phyloP scores from a whole-genome alignment of 2,797 vertebrate species.

The Pangasius larnaudii region DNA sequence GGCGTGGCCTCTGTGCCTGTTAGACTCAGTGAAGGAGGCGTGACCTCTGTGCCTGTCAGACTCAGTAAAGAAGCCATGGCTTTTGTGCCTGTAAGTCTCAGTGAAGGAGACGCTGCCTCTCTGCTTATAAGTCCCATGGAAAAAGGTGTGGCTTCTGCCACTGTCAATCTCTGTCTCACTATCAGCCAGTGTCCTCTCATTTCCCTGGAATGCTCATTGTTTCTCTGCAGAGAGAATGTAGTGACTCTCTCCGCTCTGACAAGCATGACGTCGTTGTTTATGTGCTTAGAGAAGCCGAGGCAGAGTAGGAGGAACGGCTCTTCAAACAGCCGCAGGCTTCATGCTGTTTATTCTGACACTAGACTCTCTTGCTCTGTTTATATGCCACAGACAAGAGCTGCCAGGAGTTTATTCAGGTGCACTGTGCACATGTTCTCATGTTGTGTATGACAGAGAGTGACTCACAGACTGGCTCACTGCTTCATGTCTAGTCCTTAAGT shows the following conservation, averaged over 20 bases:
- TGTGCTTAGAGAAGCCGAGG: constrained; percentile 7
- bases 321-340: constrained; percentile 24
- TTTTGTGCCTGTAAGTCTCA: no score
- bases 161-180: background rate
- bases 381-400: constrained; percentile 32
- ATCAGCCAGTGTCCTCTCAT: background rate
- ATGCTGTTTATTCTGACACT: constrained; percentile 50
- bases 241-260: background rate
- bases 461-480: background rate
- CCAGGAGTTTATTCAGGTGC: constrained; percentile 46
- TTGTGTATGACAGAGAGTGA: background rate
- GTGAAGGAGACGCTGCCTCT: background rate
- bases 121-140: background rate
- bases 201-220: background rate
- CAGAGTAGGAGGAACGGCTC: constrained; percentile 29
- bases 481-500: background rate
- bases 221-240: background rate
- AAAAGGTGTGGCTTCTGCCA: background rate
- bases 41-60: background rate
- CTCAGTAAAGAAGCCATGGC: no score
- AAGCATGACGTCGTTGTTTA: constrained; percentile 51
- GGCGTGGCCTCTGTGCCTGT: background rate
- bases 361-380: constrained; percentile 43
- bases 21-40: background rate
- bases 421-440: constrained; percentile 12